Percentiles rank a stretch among this genome's conserved stretches.
These are phyloP conservation scores for Picathartes gymnocephalus DNA, from an alignment of 2,113 vertebrate species.

Conservation along the genomic window DNA sequence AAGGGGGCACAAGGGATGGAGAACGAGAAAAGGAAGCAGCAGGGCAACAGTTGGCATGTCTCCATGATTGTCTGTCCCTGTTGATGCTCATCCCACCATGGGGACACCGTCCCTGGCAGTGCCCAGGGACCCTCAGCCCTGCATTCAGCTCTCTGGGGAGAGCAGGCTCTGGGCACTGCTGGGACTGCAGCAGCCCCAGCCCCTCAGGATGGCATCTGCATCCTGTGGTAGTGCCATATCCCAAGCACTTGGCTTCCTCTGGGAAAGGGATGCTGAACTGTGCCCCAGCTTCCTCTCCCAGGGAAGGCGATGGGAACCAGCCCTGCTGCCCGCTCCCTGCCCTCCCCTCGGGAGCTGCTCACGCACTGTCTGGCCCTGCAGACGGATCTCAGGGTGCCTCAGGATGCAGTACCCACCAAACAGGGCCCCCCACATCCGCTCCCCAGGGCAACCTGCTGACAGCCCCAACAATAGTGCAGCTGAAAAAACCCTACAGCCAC, in stretches of 20 bases:
- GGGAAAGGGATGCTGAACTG: neutral
- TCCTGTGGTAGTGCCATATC: neutral
- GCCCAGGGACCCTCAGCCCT: neutral
- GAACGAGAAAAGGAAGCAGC: neutral
- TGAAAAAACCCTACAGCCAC: neutral
- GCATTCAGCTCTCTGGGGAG: rapidly evolving
- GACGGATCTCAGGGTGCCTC: rapidly evolving
- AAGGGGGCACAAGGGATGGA: neutral
- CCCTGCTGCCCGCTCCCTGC: neutral
- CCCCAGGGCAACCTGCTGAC: neutral
- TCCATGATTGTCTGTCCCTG: neutral
- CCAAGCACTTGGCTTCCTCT: neutral
- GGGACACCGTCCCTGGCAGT: neutral
- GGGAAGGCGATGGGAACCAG: neutral
- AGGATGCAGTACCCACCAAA: neutral
- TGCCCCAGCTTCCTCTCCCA: neutral
- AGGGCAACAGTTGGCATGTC: neutral
- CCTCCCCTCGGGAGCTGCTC: neutral
- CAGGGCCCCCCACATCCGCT: rapidly evolving
- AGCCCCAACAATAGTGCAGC: neutral
- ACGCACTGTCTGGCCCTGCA: neutral
- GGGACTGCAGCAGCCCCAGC: neutral
- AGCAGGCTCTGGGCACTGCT: rapidly evolving
- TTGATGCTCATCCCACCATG: rapidly evolving
- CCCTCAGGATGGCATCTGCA: neutral